Percentiles rank a stretch among this genome's conserved stretches.
Evolutionary conservation across 2,888 invertebrate species (phyloP).

Genomic region (Amblyteles armatorius): DNA sequence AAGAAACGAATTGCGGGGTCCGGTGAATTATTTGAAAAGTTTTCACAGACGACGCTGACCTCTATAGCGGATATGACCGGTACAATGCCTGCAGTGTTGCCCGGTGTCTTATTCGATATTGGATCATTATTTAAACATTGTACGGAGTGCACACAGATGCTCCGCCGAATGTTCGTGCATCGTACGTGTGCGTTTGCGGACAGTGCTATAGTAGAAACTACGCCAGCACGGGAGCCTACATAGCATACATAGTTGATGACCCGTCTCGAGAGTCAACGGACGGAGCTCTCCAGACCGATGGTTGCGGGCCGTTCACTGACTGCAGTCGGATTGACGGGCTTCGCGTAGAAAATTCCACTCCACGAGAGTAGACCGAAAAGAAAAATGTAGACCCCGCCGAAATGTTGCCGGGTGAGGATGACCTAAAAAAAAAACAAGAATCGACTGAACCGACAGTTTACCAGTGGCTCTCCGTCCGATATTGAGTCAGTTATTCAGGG

Average conservation of each 20-base stretch:
- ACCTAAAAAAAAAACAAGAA: neutral
- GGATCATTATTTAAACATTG: slow-evolving; percentile 4
- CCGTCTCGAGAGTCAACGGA: slow-evolving; percentile 50
- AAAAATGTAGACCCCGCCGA: neutral
- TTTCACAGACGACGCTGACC: neutral
- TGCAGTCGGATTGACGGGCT: slow-evolving; percentile 21
- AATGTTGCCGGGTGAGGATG: neutral
- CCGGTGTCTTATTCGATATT: neutral
- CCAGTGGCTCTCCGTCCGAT: slow-evolving; percentile 9
- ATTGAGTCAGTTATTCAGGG: neutral
- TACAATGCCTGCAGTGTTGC: neutral
- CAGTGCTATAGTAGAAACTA: neutral
- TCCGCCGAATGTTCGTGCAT: neutral
- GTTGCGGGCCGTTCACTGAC: slow-evolving; percentile 31
- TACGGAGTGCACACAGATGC: neutral
- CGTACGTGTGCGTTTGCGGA: slow-evolving; percentile 6
- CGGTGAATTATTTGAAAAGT: neutral
- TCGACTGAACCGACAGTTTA: neutral
- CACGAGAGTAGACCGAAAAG: neutral
- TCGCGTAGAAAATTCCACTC: slow-evolving; percentile 15
- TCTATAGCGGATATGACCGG: neutral
- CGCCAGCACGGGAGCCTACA: slow-evolving; percentile 5
- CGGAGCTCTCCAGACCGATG: slow-evolving; percentile 19
- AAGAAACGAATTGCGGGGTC: neutral
- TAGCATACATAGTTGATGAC: slow-evolving; percentile 52